Base-by-base conservation (phyloP, 2,888 invertebrate genomes). In the Nemapogon koenigi region DNA sequence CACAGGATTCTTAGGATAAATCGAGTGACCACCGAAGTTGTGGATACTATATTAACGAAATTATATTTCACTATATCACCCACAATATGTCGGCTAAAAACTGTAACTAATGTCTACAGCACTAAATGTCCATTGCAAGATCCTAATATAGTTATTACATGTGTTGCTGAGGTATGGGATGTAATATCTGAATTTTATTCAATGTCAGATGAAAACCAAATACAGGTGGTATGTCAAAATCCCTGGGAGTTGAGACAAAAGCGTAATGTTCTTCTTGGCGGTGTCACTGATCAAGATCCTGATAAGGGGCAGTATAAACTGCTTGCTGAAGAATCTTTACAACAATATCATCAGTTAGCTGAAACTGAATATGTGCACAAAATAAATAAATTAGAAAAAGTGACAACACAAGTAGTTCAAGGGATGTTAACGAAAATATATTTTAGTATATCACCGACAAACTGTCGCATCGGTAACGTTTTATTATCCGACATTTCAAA, bases 41-140 rank as follows among this genome's bases (percentile, higher is more conserved):
- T 83, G 1, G 46, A 79, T 28, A 84, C 83, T 11, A 40, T 45
- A 2, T 41, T 70, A 29, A 82, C 80, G 13, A 80, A 61, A 49
- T 75, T 88, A 15, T 66, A 73, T 47, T 80, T 81, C 14, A 70
- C 73, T 46, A 54, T 86, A 1, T 75, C 79, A 8, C 63, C 71
- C 4, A 76, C 79, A 3, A 62, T 67, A 38, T 81, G 81, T 46
- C 46, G 51, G 2, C 75, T 72, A 25, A 25, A 35, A 44, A 47
- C 45, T 32, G 36, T 27, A 15, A 37, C 38, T 35, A 22, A 39
- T 16, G 11, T 41, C 11, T 37, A 43, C 4, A 37, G 37, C 3
- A 40, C 28, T 1, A 46, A 53, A 36, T 46, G 48, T 14, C 40
- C 44, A 29, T 32, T 47, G 17, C 37, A 45, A 27, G 41, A 56